phyloP scores from a whole-genome alignment of 2,797 vertebrate genomes.

The Mastacembelus armatus region DNA sequence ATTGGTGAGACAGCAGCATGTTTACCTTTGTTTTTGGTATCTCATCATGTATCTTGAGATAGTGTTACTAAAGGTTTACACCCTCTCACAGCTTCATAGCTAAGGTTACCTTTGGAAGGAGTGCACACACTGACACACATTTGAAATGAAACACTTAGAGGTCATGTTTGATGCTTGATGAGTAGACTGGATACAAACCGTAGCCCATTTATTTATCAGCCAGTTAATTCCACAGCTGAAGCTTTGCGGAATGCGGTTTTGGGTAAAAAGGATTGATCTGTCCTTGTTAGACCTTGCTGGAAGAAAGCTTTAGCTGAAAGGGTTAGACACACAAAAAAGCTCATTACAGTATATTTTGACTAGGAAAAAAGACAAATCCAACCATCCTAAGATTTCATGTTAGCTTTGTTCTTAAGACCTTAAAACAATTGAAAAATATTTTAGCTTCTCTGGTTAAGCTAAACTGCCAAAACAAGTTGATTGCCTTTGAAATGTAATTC shows the following conservation, averaged over 20 bases:
- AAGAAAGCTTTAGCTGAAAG: constrained; percentile 16
- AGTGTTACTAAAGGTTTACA: background rate
- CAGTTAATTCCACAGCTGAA: constrained; percentile 45
- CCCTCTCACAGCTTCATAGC: constrained; percentile 8
- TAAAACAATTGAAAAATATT: background rate
- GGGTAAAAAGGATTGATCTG: constrained; percentile 40
- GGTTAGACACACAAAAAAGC: background rate
- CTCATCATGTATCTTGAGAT: background rate
- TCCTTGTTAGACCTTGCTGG: constrained; percentile 51
- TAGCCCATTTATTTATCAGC: constrained; percentile 49
- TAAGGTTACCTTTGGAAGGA: background rate
- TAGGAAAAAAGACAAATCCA: background rate
- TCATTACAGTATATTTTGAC: background rate
- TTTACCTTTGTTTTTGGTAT: background rate
- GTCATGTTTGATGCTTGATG: constrained; percentile 40
- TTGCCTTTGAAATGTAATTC: background rate
- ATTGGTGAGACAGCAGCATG: background rate
- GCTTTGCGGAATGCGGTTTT: constrained; percentile 16
- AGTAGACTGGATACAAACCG: constrained; percentile 31
- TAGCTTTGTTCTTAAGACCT: background rate
- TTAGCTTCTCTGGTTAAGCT: no score
- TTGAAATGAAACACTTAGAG: constrained; percentile 6
- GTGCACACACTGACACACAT: background rate
- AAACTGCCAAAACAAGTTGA: background rate
- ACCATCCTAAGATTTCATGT: background rate